phyloP scores from a whole-genome alignment of 2,888 invertebrate genomes.

The Synergus umbraculus region DNA sequence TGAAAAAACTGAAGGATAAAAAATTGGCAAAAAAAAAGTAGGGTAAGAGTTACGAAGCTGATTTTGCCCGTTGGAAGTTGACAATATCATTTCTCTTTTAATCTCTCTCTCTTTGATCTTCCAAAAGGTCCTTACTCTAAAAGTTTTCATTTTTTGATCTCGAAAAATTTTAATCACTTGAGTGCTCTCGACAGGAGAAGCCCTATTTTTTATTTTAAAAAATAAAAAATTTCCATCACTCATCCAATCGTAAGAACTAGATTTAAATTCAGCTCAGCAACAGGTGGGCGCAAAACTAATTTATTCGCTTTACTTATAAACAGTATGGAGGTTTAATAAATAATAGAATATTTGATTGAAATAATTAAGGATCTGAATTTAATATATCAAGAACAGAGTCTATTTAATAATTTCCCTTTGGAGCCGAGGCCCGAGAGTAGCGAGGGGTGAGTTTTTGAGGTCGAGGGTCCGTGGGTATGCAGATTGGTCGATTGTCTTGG shows the following conservation, averaged over 20 bases:
- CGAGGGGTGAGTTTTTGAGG: constrained; percentile 8
- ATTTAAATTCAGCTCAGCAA: too few species aligned
- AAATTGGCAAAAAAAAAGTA: not conserved
- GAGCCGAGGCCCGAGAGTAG: constrained; percentile 46
- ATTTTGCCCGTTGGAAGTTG: constrained; percentile 27
- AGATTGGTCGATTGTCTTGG: constrained; percentile 71
- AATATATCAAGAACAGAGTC: constrained; percentile 47
- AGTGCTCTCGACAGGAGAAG: not conserved
- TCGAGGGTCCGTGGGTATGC: constrained; percentile 59
- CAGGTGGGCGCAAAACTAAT: too few species aligned
- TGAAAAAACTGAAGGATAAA: constrained; percentile 33
- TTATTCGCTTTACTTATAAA: too few species aligned
- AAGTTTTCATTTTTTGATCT: not conserved
- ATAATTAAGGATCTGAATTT: too few species aligned
- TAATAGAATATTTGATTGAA: too few species aligned
- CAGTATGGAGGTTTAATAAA: too few species aligned
- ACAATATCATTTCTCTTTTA: constrained; percentile 38
- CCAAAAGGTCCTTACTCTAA: constrained; percentile 13
- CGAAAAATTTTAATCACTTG: constrained; percentile 5
- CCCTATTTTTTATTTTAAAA: not conserved
- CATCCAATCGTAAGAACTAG: too few species aligned
- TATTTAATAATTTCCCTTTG: constrained; percentile 55
- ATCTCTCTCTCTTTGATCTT: constrained; percentile 44
- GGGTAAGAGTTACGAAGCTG: constrained; percentile 35
- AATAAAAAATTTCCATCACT: not conserved